Evolutionary conservation across 1,140 invertebrate genomes (phyloP).

Genomic region (Bombus breviceps): DNA sequence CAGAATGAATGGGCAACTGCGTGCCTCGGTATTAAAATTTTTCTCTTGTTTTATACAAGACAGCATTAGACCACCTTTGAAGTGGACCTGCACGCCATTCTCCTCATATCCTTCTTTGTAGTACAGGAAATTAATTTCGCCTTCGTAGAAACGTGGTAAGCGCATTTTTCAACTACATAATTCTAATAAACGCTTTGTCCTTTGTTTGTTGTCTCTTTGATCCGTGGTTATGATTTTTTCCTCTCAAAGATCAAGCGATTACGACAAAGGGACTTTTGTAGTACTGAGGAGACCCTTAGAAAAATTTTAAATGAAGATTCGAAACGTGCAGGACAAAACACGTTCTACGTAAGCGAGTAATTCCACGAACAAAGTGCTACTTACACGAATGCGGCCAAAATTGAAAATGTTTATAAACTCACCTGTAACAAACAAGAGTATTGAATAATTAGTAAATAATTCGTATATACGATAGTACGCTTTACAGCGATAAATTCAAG

Average conservation of each 20-base stretch:
- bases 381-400: neutral
- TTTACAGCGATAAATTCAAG: neutral
- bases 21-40: neutral
- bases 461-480: no score
- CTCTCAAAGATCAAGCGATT: neutral
- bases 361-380: neutral
- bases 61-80: constrained; percentile 47
- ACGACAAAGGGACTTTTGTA: neutral
- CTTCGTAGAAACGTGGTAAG: constrained; percentile 9
- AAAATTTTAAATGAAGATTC: neutral
- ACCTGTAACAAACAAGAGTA: constrained; percentile 58
- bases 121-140: constrained; percentile 51
- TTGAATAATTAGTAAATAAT: neutral
- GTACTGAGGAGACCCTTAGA: no score
- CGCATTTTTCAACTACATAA: constrained; percentile 53
- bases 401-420: constrained; percentile 10
- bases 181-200: constrained; percentile 56
- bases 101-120: constrained; percentile 29
- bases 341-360: neutral
- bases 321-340: no score
- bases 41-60: neutral
- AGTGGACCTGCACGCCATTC: constrained; percentile 45
- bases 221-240: constrained; percentile 3
- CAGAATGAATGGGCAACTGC: neutral
- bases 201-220: constrained; percentile 29